These are phyloP conservation scores for Hippocampus kuda DNA, from an alignment of 2,797 vertebrate genomes.

Conservation along the genomic window DNA sequence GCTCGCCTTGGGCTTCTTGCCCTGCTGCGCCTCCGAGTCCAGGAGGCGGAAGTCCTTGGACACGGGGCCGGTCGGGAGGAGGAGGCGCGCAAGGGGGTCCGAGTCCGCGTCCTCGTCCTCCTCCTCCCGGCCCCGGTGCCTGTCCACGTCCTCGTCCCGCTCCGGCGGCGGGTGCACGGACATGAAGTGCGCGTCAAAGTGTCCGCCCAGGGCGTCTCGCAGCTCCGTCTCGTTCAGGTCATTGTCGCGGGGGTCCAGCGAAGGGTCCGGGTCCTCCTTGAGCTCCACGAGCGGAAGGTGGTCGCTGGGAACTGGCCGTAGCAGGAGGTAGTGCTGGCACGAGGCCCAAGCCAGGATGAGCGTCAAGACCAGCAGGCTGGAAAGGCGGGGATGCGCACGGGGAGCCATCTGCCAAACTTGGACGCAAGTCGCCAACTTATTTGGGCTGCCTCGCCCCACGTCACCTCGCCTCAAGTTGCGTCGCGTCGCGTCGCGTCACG, in stretches of 20 bases:
- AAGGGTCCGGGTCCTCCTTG: slow-evolving; percentile 89
- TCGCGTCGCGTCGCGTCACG: not conserved
- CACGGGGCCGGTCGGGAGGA: too few relatives aligned
- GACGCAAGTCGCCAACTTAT: not conserved
- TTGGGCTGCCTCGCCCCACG: not conserved
- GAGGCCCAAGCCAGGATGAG: slow-evolving; percentile 71
- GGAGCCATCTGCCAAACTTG: not conserved
- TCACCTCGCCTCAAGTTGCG: too few relatives aligned
- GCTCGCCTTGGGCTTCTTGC: slow-evolving; percentile 82
- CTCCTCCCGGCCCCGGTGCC: not conserved
- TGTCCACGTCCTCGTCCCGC: slow-evolving; percentile 37
- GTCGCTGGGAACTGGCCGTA: slow-evolving; percentile 92
- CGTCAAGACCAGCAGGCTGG: slow-evolving; percentile 75
- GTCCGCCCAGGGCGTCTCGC: slow-evolving; percentile 70
- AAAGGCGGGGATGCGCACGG: not conserved
- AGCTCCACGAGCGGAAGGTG: slow-evolving; percentile 88
- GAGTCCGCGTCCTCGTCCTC: slow-evolving; percentile 17
- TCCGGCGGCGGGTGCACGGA: slow-evolving; percentile 71
- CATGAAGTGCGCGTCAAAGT: slow-evolving; percentile 85
- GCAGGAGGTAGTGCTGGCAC: slow-evolving; percentile 88
- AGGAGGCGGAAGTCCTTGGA: slow-evolving; percentile 78
- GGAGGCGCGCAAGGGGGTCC: slow-evolving; percentile 69
- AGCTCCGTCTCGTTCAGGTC: slow-evolving; percentile 94
- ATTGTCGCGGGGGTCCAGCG: slow-evolving; percentile 86
- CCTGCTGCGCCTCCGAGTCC: slow-evolving; percentile 79